Evolutionary conservation across 2,113 vertebrate species (phyloP).

Genomic region (Ahaetulla prasina): DNA sequence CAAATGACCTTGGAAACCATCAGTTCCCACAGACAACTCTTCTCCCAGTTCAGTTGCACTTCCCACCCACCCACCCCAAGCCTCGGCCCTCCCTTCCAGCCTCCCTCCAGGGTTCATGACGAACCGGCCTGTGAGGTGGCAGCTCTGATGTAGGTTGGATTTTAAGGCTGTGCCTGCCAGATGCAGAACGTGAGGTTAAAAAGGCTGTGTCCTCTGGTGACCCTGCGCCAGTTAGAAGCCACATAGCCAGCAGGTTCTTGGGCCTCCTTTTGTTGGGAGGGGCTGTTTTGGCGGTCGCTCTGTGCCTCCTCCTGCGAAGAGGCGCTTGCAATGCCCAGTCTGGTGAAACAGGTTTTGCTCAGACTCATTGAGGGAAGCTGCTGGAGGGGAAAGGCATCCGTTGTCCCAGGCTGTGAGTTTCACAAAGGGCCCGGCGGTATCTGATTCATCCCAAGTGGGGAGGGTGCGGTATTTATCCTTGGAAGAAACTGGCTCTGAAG

Average conservation of each 20-base stretch:
- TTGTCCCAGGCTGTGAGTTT: neutral
- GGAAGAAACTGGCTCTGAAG: neutral
- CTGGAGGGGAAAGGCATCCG: neutral
- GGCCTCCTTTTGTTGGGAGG: neutral
- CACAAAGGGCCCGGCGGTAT: rapidly evolving
- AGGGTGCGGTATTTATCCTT: neutral
- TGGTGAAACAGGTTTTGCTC: neutral
- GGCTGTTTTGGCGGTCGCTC: rapidly evolving
- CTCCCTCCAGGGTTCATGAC: no score
- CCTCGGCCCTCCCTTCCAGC: no score
- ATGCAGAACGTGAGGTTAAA: neutral
- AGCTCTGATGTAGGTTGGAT: rapidly evolving
- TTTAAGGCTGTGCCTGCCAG: neutral
- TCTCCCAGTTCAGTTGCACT: neutral
- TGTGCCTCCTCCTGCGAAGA: rapidly evolving
- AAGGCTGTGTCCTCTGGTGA: neutral
- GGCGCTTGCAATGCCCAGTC: neutral
- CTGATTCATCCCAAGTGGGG: neutral
- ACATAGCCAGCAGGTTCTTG: no score
- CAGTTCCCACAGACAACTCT: neutral
- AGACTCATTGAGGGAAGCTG: no score
- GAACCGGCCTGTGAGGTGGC: no score
- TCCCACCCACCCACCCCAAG: rapidly evolving
- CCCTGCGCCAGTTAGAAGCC: neutral
- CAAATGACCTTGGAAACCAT: neutral